Evolutionary conservation across 1,140 invertebrate species (phyloP), one percentile per base, ranked within the genome.

Genomic region (Lepeophtheirus salmonis): DNA sequence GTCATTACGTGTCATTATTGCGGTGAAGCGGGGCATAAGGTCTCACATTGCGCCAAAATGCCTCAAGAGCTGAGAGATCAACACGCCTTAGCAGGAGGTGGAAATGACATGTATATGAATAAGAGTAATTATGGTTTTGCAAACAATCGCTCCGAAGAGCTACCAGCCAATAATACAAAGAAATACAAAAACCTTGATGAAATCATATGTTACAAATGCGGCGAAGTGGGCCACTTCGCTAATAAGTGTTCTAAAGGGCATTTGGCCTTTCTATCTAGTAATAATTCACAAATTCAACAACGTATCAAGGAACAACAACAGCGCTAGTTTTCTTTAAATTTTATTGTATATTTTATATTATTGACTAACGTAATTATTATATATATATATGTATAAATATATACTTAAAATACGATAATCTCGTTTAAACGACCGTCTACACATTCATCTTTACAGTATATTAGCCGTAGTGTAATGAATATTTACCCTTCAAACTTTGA

Each of bases 241-340:
- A 99, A 99, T 71, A 90, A 91, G 70, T 99, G 95, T 74, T 86
- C 89, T 0, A 97, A 97, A 70, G 90, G 91, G 30, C 89, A 95
- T 72, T 75, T 96, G 50, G 91, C 92, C 3, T 97, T 96, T 71
- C 77, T 97, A 13, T 90, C 86, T 64, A 82, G 82, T 63, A 67
- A 68, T 52, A 64, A 62, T 18, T 61, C n/a, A 52, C 50, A 22
- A 52, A 52, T 16, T 6, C 50, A 52, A 41, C 30, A 41, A 41
- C 30, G 30, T n/a, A 41, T 41, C 30, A 41, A 41, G 30, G 30
- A 41, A 41, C 30, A 41, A n/a, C 30, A 41, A 41, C 30, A 41
- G 30, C 30, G 30, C 6, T 41, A 41, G 30, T n/a, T n/a, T n/a
- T n/a, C n/a, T n/a, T n/a, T n/a, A n/a, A n/a, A n/a, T n/a, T n/a